A percentile compares a stretch with the other conserved stretches of the same genome.
These are phyloP conservation scores for Acrossocheilus fasciatus DNA, from an alignment of 2,797 vertebrate species.

Conservation along the genomic window DNA sequence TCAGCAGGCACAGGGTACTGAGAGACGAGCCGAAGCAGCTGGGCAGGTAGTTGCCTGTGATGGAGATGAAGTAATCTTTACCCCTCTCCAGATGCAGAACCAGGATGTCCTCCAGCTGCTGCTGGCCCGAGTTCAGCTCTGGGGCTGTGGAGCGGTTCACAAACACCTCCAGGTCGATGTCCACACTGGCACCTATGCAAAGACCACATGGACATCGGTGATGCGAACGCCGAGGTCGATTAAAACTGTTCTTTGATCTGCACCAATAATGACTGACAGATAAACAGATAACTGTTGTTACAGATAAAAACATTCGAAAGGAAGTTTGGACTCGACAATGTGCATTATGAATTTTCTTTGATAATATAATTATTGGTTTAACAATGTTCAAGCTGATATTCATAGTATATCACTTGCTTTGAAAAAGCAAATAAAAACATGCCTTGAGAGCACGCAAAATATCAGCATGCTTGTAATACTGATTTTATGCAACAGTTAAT, in stretches of 20 bases:
- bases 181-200: conserved; percentile 82
- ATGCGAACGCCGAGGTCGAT: not conserved
- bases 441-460: too few relatives aligned
- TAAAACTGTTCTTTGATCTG: not conserved
- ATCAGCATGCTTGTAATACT: too few relatives aligned
- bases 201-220: not conserved
- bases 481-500: too few relatives aligned
- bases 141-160: conserved; percentile 92
- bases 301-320: not conserved
- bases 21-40: conserved; percentile 94
- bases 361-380: too few relatives aligned
- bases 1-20: conserved; percentile 85
- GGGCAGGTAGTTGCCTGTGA: conserved; percentile 92
- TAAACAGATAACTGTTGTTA: not conserved
- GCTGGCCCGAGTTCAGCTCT: conserved; percentile 86
- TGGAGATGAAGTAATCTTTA: conserved; percentile 96
- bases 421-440: too few relatives aligned
- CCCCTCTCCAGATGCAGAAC: conserved; percentile 91
- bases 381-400: too few relatives aligned
- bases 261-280: not conserved
- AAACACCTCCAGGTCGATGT: conserved; percentile 92
- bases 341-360: not conserved
- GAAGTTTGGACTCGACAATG: not conserved
- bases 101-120: conserved; percentile 94
- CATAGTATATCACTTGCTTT: too few relatives aligned